Conservation (phyloP, 2,888 invertebrate species). For the Aspidiotus rigidus region DNA sequence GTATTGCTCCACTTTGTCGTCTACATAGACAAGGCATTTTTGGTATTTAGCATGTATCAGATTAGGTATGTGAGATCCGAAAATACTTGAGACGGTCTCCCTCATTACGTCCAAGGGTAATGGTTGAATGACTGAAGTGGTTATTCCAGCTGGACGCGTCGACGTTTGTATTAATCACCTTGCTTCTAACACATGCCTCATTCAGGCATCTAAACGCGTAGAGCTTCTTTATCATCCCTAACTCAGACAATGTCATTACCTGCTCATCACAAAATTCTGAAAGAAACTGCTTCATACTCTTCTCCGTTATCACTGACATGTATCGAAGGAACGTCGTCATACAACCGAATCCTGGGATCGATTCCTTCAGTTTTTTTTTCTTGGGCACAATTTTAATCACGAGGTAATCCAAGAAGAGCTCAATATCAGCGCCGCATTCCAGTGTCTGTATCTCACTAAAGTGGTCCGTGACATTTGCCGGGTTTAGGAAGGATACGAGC, state of each 20-base stretch:
- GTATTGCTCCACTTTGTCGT: background rate
- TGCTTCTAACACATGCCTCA: background rate
- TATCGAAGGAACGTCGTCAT: background rate
- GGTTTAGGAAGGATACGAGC: background rate
- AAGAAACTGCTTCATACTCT: background rate
- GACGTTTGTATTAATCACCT: background rate
- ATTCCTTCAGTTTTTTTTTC: background rate
- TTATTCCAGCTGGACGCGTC: background rate
- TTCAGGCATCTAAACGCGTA: background rate
- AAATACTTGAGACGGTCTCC: background rate
- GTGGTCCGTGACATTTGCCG: background rate
- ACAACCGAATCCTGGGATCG: background rate
- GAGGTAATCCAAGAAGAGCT: background rate
- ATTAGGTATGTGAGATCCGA: background rate
- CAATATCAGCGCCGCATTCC: background rate
- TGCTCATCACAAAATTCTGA: background rate
- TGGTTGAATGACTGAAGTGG: background rate
- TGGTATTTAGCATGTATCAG: background rate
- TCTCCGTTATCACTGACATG: background rate
- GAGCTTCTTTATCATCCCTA: background rate
- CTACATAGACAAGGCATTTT: background rate
- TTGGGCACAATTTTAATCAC: background rate
- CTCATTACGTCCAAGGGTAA: background rate
- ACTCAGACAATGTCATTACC: background rate
- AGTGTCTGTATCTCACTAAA: background rate